A percentile compares a stretch with the other conserved stretches of the same genome.
phyloP scores from a whole-genome alignment of 2,797 vertebrate species.

The Chaetodon trifasciatus region DNA sequence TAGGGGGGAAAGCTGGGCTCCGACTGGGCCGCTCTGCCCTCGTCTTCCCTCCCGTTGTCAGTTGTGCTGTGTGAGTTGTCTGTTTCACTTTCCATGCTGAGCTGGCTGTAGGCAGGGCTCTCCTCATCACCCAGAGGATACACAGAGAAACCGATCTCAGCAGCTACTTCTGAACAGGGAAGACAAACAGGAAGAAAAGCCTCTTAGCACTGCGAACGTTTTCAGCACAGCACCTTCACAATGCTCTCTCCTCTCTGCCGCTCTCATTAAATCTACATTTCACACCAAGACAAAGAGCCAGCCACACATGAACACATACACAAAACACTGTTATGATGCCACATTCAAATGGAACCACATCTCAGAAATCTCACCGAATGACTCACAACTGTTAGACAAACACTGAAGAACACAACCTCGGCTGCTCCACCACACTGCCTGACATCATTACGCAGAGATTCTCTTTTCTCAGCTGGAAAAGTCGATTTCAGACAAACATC shows the following conservation, averaged over 20 bases:
- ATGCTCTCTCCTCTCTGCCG: not conserved
- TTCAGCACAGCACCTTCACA: not conserved
- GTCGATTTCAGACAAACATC: conserved; percentile 14
- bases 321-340: not conserved
- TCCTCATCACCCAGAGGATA: conserved; percentile 93
- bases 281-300: not conserved
- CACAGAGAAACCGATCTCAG: conserved; percentile 91
- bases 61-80: conserved; percentile 84
- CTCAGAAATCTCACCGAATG: not conserved
- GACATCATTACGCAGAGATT: not conserved
- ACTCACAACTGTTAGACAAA: not conserved
- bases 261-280: not conserved
- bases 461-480: not conserved
- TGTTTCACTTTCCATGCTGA: conserved; percentile 91
- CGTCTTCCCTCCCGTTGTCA: conserved; percentile 79
- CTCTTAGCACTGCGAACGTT: not conserved
- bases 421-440: not conserved
- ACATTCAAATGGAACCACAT: not conserved
- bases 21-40: conserved; percentile 65
- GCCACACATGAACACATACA: not conserved
- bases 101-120: conserved; percentile 89
- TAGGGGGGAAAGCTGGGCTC: conserved; percentile 83
- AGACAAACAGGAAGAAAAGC: conserved; percentile 40
- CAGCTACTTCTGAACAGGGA: conserved; percentile 87
- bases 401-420: no score